phyloP scores from a whole-genome alignment of 2,797 vertebrate genomes.

The Periophthalmus magnuspinnatus region DNA sequence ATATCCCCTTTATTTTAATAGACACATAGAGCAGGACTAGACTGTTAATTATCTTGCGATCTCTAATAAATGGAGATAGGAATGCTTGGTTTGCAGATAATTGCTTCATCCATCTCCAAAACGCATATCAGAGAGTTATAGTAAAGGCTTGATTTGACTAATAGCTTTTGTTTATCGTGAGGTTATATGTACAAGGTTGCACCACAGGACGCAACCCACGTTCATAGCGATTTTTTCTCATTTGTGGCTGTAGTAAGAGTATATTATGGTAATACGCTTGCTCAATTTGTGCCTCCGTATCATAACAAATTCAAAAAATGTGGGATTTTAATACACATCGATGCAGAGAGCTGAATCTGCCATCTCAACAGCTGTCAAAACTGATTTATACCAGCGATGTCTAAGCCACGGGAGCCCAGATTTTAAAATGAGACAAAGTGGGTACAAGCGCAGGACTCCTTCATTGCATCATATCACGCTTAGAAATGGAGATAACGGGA shows the following conservation, averaged over 20 bases:
- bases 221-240: background rate
- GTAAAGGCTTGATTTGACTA: background rate
- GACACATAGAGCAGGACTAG: background rate
- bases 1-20: slow-evolving; percentile 1
- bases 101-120: background rate
- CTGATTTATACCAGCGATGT: slow-evolving; percentile 1
- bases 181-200: background rate
- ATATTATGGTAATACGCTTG: background rate
- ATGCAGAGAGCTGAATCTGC: slow-evolving; percentile 6
- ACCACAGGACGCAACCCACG: background rate
- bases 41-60: background rate
- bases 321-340: background rate
- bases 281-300: background rate
- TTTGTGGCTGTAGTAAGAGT: background rate
- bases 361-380: slow-evolving; percentile 13
- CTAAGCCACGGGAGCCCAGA: background rate
- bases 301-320: background rate
- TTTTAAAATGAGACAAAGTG: slow-evolving; percentile 3
- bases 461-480: slow-evolving; percentile 7
- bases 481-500: slow-evolving; percentile 1
- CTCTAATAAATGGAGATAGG: background rate
- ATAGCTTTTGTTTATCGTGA: background rate
- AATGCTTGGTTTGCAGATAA: background rate
- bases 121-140: background rate
- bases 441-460: background rate